These are phyloP conservation scores for Rhyzopertha dominica DNA, from an alignment of 1,140 invertebrate genomes.

Conservation along the genomic window DNA sequence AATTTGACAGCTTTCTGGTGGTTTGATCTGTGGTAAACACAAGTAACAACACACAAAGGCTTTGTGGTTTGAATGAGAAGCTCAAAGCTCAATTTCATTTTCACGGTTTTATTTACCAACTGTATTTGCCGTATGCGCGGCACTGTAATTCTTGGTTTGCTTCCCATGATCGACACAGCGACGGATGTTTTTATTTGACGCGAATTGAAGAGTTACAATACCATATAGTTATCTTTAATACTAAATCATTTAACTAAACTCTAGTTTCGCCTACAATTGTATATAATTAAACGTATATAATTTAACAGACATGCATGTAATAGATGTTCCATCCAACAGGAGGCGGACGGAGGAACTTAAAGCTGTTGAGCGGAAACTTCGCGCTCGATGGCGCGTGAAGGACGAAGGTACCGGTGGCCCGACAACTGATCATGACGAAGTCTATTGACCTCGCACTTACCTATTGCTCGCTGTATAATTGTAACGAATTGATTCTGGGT, in stretches of 20 bases:
- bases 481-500: conserved; percentile 5
- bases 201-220: no score
- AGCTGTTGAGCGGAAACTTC: conserved; percentile 6
- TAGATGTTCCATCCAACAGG: conserved; percentile 6
- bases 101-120: no score
- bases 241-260: conserved; percentile 8
- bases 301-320: conserved; percentile 11
- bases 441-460: conserved; percentile 8
- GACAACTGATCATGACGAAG: neutral
- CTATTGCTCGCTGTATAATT: conserved; percentile 6
- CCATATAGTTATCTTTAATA: neutral
- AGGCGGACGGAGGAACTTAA: conserved; percentile 3
- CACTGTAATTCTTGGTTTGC: no score
- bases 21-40: no score
- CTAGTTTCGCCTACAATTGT: conserved; percentile 1
- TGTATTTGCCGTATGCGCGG: no score
- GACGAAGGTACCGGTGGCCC: neutral
- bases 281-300: conserved; percentile 6
- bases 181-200: no score
- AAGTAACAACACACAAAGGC: no score
- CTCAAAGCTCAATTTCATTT: no score
- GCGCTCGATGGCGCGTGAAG: conserved; percentile 6
- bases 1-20: no score
- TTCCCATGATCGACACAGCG: no score
- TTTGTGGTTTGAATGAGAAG: no score